Percentiles rank a stretch among this genome's conserved stretches.
Conservation (phyloP, 2,888 invertebrate genomes). For the Tinea semifulvella region DNA sequence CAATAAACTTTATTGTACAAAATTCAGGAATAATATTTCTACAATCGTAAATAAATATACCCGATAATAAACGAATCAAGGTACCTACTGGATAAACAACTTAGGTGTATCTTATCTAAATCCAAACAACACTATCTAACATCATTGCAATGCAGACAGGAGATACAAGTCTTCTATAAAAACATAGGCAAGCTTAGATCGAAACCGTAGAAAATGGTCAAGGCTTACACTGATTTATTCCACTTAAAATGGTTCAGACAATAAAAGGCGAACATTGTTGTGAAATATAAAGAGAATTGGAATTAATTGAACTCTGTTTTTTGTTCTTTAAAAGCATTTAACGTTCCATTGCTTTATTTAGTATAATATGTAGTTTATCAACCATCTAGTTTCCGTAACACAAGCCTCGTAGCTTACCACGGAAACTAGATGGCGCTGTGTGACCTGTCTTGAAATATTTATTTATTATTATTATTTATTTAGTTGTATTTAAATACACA, state of each 20-base stretch:
- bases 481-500: too few relatives aligned
- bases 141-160: not conserved
- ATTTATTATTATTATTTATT: too few relatives aligned
- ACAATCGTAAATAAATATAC: not conserved
- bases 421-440: too few relatives aligned
- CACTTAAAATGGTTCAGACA: not conserved
- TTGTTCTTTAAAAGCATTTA: not conserved
- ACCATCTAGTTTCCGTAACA: too few relatives aligned
- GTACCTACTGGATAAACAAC: not conserved
- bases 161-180: slow-evolving; percentile 4
- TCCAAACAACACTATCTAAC: not conserved
- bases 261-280: not conserved
- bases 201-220: slow-evolving; percentile 2
- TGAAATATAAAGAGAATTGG: not conserved
- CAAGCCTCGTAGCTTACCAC: too few relatives aligned
- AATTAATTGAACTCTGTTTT: not conserved
- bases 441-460: too few relatives aligned
- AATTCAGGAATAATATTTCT: too few relatives aligned
- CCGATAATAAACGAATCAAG: too few relatives aligned
- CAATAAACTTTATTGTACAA: too few relatives aligned
- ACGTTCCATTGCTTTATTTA: too few relatives aligned
- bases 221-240: slow-evolving; percentile 2
- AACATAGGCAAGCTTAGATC: not conserved
- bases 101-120: slow-evolving; percentile 4
- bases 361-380: too few relatives aligned